Conservation (phyloP, 2,113 vertebrate genomes). For the Haemorhous mexicanus region DNA sequence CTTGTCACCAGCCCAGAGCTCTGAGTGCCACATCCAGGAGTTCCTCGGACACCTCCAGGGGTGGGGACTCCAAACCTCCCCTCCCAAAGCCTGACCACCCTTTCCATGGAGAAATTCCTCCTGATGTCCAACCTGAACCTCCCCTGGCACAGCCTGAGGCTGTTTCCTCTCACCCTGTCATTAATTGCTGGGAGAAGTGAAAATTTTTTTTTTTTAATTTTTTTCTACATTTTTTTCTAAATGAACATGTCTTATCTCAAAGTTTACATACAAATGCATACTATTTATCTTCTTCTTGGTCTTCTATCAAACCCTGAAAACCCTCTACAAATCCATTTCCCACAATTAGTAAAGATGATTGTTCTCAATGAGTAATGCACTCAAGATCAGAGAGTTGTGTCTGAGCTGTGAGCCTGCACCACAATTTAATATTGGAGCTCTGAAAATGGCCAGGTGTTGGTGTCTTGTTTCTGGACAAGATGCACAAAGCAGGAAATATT, state of each 20-base stretch:
- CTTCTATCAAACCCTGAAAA: neutral
- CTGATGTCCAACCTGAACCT: neutral
- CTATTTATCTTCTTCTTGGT: too few relatives aligned
- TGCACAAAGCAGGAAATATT: neutral
- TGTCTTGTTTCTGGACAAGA: neutral
- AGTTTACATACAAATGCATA: neutral
- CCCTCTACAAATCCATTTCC: neutral
- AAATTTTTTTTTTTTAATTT: too few relatives aligned
- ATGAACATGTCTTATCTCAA: neutral
- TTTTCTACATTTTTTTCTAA: neutral
- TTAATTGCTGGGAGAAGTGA: neutral
- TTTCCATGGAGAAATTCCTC: neutral
- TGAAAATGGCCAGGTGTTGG: neutral
- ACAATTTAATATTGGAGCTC: rapidly evolving
- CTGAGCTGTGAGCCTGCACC: neutral
- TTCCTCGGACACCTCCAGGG: neutral
- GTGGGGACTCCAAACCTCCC: neutral
- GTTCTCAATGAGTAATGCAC: neutral
- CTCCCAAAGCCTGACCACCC: neutral
- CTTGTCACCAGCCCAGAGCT: neutral
- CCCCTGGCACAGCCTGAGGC: neutral
- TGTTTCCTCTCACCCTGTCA: neutral
- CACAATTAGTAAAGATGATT: neutral
- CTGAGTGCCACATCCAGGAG: neutral
- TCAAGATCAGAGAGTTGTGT: neutral